Evolutionary conservation across 2,888 invertebrate genomes (phyloP), one percentile per base, ranked within the genome.

Genomic region (Agapetus fuscipes): DNA sequence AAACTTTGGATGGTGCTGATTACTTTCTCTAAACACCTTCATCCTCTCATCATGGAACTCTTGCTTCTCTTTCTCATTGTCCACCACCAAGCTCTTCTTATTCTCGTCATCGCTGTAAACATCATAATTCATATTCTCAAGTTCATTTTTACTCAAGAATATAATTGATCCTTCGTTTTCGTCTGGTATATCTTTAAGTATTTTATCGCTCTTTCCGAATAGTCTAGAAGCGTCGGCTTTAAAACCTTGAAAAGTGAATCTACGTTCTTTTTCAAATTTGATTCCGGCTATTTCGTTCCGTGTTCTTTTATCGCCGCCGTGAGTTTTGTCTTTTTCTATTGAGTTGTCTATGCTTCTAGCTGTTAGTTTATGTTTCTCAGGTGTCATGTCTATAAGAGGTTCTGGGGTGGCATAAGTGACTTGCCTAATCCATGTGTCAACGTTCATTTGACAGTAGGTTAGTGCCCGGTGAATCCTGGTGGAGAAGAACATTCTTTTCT

Each of bases 121-220:
- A 45, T 70, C 70, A 53, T 68, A 70, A 48, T 76, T 76, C 62
- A 77, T 66, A 52, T 75, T 74, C 54, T 75, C 76, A 50, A 77
- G 61, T 64, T 77, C 77, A 50, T 74, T 72, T 62, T 77, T 77
- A 55, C 75, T 77, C 49, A 77, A 62, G 57, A 77, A 77, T 60
- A 77, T 77, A n/a, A 77, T 77, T 1, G 77, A 77, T 31, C 76
- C 76, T 54, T 77, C 77, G 29, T 74, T 76, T 51, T 76, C 77
- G 43, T 76, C 70, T 1, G 70, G 70, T 34, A 70, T 70, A 51
- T 70, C 70, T 54, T 65, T 68, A 12, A 70, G 56, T 10, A 68
- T 67, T 48, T 67, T 67, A 48, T 70, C 70, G 45, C 67, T 70
- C 56, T 70, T 70, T 9, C 70, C 69, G 37, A 70, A 70, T 26